These are phyloP conservation scores for Oryzias dopingdopingensis DNA, from an alignment of 2,797 vertebrate genomes.

Conservation along the genomic window DNA sequence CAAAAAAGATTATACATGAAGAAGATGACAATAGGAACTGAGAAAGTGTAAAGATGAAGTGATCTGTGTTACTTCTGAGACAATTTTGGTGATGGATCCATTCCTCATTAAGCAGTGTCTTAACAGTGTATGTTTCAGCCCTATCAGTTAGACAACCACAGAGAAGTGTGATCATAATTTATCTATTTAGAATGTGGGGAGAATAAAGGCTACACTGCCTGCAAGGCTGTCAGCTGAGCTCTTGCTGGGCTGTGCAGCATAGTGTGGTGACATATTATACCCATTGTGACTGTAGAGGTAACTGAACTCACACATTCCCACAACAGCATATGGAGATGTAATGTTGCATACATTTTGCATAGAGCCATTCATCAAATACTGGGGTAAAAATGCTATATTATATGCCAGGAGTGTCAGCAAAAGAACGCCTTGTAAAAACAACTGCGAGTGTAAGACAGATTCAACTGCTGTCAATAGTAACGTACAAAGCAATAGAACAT, in stretches of 20 bases:
- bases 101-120: slow-evolving; percentile 70
- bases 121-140: slow-evolving; percentile 69
- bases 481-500: no score
- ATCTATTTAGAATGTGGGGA: slow-evolving; percentile 65
- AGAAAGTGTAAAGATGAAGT: slow-evolving; percentile 46
- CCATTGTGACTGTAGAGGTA: slow-evolving; percentile 42
- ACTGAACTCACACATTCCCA: slow-evolving; percentile 41
- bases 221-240: slow-evolving; percentile 50
- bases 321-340: slow-evolving; percentile 51
- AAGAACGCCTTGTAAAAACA: slow-evolving; percentile 26
- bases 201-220: slow-evolving; percentile 29
- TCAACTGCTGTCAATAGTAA: slow-evolving; percentile 1
- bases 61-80: slow-evolving; percentile 62
- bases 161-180: slow-evolving; percentile 65
- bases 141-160: slow-evolving; percentile 63
- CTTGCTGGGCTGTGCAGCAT: slow-evolving; percentile 44
- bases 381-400: slow-evolving; percentile 27
- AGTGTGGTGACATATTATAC: slow-evolving; percentile 52
- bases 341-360: slow-evolving; percentile 33
- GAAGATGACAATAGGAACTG: slow-evolving; percentile 46
- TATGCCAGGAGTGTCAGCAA: slow-evolving; percentile 15
- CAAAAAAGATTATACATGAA: slow-evolving; percentile 43
- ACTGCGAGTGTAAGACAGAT: slow-evolving; percentile 1
- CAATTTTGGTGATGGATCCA: slow-evolving; percentile 61
- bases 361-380: slow-evolving; percentile 23